phyloP scores from a whole-genome alignment of 2,797 vertebrate species.

The Anas georgica region DNA sequence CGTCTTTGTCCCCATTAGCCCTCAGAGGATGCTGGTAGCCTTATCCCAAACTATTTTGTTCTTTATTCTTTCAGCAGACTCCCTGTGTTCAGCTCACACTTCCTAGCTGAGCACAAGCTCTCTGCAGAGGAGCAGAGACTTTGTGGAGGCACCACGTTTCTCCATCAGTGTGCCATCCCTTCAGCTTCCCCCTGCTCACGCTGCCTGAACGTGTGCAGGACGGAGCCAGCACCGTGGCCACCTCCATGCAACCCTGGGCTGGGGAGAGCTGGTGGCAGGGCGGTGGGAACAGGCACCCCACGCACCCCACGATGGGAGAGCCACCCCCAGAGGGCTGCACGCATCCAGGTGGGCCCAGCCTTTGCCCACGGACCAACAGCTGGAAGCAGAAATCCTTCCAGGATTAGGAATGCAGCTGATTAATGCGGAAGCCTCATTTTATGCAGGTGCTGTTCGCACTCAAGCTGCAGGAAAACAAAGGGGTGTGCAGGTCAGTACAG shows the following conservation, averaged over 20 bases:
- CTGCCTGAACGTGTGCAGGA: not conserved
- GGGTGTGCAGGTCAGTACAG: not conserved
- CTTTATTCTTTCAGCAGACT: not conserved
- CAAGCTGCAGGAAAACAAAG: not conserved
- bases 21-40: not conserved
- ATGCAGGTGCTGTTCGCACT: not conserved
- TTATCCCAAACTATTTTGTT: not conserved
- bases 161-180: not conserved
- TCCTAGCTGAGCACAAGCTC: not conserved
- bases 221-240: accelerated
- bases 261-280: not conserved
- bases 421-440: not conserved
- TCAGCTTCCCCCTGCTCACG: not conserved
- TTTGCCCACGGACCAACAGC: not conserved
- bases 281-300: not conserved
- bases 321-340: not conserved
- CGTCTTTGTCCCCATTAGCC: not conserved
- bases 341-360: not conserved
- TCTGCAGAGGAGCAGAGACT: not conserved
- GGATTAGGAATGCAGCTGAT: not conserved
- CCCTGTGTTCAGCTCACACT: not conserved
- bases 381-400: not conserved
- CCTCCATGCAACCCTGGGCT: not conserved
- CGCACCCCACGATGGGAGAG: not conserved
- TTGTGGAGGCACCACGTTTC: not conserved